These are phyloP conservation scores for Chitala chitala DNA, from an alignment of 2,113 vertebrate genomes.

Conservation along the genomic window DNA sequence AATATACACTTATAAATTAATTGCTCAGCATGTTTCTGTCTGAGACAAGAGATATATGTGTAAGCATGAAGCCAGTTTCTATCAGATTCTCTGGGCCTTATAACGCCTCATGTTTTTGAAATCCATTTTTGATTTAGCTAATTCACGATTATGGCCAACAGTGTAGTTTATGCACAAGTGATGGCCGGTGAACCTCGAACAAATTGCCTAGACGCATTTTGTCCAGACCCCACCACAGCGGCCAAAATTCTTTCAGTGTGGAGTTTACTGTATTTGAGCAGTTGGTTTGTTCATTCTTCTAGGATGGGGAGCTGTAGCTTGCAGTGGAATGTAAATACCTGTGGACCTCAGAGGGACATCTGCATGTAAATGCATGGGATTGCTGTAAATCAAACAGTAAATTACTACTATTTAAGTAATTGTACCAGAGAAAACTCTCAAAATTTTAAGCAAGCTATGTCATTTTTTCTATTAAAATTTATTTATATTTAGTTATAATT, in stretches of 20 bases:
- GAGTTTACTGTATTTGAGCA: conserved; percentile 15
- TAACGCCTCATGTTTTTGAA: too few species aligned
- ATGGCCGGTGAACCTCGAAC: too few species aligned
- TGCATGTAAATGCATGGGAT: neutral
- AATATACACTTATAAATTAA: neutral
- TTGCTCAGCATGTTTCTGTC: neutral
- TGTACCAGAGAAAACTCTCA: too few species aligned
- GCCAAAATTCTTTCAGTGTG: neutral
- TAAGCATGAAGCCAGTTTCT: neutral
- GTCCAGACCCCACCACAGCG: too few species aligned
- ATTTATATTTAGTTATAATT: too few species aligned
- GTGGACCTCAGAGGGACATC: neutral
- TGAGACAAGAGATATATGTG: neutral
- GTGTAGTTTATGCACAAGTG: too few species aligned
- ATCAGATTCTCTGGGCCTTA: too few species aligned
- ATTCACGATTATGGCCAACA: neutral
- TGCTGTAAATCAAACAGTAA: neutral
- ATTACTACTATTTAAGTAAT: too few species aligned
- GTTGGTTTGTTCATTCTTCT: conserved; percentile 15
- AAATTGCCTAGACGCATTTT: conserved; percentile 3
- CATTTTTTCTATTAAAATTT: too few species aligned
- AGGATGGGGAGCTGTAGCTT: conserved; percentile 10
- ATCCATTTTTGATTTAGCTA: neutral
- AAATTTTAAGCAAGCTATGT: too few species aligned
- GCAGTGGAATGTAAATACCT: neutral